These are phyloP conservation scores for Epinotia nisella DNA, from an alignment of 2,888 invertebrate genomes.

Conservation along the genomic window DNA sequence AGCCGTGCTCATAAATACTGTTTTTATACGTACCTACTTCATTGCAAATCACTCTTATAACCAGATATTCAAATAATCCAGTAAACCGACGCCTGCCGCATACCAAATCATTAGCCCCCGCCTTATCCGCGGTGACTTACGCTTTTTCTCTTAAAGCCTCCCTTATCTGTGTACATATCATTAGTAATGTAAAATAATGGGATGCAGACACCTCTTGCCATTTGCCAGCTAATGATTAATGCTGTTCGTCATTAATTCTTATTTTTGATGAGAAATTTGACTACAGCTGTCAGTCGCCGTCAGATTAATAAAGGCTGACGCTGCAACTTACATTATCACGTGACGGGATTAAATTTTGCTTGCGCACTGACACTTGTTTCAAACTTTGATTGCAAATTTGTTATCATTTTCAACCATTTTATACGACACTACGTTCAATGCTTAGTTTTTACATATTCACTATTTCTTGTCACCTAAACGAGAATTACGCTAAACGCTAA, in stretches of 20 bases:
- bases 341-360: slow-evolving; percentile 46
- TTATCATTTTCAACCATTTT: neutral
- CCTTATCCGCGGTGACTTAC: slow-evolving; percentile 73
- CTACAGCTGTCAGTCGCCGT: slow-evolving; percentile 82
- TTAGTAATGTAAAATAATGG: slow-evolving; percentile 85
- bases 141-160: slow-evolving; percentile 72
- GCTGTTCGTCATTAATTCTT: slow-evolving; percentile 83
- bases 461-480: slow-evolving; percentile 2
- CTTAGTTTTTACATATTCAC: slow-evolving; percentile 3
- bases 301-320: slow-evolving; percentile 84
- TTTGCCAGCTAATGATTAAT: slow-evolving; percentile 84
- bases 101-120: slow-evolving; percentile 67
- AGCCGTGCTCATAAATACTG: slow-evolving; percentile 20
- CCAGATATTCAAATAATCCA: slow-evolving; percentile 22
- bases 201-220: slow-evolving; percentile 84
- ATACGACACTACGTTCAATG: slow-evolving; percentile 3
- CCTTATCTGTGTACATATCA: slow-evolving; percentile 83
- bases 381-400: slow-evolving; percentile 24
- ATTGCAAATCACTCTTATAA: slow-evolving; percentile 9
- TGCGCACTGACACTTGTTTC: slow-evolving; percentile 28
- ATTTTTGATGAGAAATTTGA: slow-evolving; percentile 85
- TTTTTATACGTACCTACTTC: slow-evolving; percentile 20
- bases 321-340: slow-evolving; percentile 75
- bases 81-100: slow-evolving; percentile 48
- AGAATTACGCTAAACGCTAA: too few relatives aligned